Conservation (phyloP, 2,113 vertebrate species). For the Reinhardtius hippoglossoides region DNA sequence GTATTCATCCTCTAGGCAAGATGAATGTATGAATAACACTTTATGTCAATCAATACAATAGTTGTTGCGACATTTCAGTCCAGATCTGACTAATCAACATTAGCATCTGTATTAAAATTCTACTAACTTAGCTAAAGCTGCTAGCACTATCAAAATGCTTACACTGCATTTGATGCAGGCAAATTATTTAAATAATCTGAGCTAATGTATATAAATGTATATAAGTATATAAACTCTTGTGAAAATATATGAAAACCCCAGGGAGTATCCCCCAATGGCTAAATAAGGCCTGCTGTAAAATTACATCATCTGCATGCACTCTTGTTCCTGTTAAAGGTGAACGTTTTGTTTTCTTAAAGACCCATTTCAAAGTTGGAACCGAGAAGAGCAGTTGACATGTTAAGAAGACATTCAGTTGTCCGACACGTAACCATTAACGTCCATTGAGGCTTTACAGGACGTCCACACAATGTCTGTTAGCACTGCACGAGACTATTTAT, state of each 20-base stretch:
- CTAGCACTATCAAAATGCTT: background rate
- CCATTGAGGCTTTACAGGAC: slow-evolving; percentile 20
- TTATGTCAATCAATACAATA: background rate
- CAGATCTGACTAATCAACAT: background rate
- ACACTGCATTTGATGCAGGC: no score
- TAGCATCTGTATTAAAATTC: background rate
- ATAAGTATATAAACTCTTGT: background rate
- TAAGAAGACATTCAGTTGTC: slow-evolving; percentile 26
- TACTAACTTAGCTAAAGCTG: background rate
- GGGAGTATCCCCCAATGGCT: no score
- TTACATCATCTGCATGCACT: background rate
- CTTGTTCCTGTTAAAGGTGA: background rate
- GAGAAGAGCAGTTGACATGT: background rate
- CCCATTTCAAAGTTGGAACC: background rate
- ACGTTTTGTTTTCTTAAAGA: background rate
- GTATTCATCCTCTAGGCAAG: background rate
- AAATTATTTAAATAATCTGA: no score
- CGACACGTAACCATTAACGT: slow-evolving; percentile 30
- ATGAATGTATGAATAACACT: background rate
- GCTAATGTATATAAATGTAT: no score
- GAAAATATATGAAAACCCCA: background rate
- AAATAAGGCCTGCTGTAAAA: background rate
- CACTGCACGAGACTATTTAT: slow-evolving; percentile 29
- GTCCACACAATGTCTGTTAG: slow-evolving; percentile 24
- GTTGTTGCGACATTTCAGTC: no score